Conservation (phyloP, 1,140 invertebrate species). For the Triops longicaudatus region DNA sequence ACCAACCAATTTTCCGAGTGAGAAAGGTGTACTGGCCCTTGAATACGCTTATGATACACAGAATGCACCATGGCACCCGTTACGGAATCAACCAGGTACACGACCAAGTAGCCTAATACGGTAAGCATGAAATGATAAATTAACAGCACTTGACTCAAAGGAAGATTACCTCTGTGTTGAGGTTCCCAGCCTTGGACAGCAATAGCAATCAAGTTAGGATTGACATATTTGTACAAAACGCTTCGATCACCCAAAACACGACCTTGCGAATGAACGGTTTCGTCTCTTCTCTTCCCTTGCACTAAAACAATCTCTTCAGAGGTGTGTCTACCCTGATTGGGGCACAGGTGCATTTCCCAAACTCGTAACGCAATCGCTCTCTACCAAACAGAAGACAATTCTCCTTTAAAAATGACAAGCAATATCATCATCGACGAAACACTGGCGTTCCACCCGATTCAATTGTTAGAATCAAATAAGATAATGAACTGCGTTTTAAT, state of each 20-base stretch:
- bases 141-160: constrained; percentile 25
- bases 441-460: no score
- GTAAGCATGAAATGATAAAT: no score
- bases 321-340: constrained; percentile 29
- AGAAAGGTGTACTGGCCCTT: constrained; percentile 75
- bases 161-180: constrained; percentile 61
- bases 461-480: no score
- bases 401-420: not conserved
- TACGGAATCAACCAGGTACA: constrained; percentile 84
- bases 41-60: constrained; percentile 65
- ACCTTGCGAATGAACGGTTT: constrained; percentile 92
- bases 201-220: constrained; percentile 90
- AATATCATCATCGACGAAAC: no score
- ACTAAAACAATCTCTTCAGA: constrained; percentile 24
- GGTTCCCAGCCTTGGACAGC: constrained; percentile 67
- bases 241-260: constrained; percentile 87
- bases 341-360: constrained; percentile 27
- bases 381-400: not conserved
- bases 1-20: constrained; percentile 97
- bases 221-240: constrained; percentile 96
- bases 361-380: not conserved
- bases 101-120: constrained; percentile 56
- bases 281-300: constrained; percentile 39
- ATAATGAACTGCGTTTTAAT: no score
- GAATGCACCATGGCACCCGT: constrained; percentile 69